Evolutionary conservation across 2,797 vertebrate genomes (phyloP).

Genomic region (Selene dorsalis): DNA sequence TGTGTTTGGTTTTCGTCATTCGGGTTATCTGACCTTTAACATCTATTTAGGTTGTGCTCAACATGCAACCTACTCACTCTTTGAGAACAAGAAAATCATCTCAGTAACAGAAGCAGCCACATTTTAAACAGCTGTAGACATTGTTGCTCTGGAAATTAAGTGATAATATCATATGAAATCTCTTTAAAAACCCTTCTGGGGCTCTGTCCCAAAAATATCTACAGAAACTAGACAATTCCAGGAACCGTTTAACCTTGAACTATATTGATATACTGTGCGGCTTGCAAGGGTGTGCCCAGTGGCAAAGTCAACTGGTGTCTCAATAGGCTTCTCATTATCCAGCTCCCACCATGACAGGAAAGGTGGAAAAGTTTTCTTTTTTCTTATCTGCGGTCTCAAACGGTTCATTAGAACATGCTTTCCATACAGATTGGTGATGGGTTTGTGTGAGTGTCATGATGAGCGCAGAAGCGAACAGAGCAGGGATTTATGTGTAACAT

Average conservation of each 20-base stretch:
- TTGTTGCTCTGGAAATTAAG: constrained; percentile 59
- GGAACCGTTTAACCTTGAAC: constrained; percentile 81
- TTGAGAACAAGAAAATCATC: constrained; percentile 27
- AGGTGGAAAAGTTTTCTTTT: constrained; percentile 69
- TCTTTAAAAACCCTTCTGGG: constrained; percentile 56
- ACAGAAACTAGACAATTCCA: constrained; percentile 66
- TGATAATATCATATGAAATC: constrained; percentile 57
- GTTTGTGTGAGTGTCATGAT: constrained; percentile 46
- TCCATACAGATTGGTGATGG: constrained; percentile 40
- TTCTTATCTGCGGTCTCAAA: constrained; percentile 66
- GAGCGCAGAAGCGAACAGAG: constrained; percentile 42
- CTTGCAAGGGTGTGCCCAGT: constrained; percentile 73
- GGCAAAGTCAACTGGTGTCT: constrained; percentile 82
- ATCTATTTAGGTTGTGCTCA: constrained; percentile 27
- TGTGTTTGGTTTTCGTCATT: constrained; percentile 8
- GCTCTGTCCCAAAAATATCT: constrained; percentile 74
- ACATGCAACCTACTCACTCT: constrained; percentile 34
- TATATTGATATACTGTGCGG: constrained; percentile 75
- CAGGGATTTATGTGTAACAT: constrained; percentile 65
- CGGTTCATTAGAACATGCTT: constrained; percentile 57
- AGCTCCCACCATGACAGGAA: constrained; percentile 66
- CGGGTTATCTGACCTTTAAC: background rate
- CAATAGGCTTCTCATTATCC: constrained; percentile 79
- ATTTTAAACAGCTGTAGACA: constrained; percentile 39
- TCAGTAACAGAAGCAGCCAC: constrained; percentile 19